Conservation (phyloP, 2,888 invertebrate species). For the Furcula furcula region DNA sequence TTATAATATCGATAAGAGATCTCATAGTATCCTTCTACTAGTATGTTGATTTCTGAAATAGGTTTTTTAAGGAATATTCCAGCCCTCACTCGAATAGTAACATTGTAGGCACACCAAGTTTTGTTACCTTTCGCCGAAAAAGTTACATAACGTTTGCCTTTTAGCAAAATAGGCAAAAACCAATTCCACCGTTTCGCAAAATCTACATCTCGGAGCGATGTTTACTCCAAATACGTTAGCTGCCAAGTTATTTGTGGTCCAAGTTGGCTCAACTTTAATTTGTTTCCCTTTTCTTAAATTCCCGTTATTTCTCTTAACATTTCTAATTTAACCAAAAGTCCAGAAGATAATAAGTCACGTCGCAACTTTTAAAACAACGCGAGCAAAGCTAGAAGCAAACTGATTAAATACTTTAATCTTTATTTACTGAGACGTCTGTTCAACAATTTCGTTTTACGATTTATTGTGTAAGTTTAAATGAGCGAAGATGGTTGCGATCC, state of each 20-base stretch:
- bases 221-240: background rate
- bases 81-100: too few relatives aligned
- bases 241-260: slow-evolving; percentile 3
- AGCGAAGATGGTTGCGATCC: background rate
- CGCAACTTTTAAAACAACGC: slow-evolving; percentile 65
- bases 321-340: slow-evolving; percentile 43
- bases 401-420: slow-evolving; percentile 78
- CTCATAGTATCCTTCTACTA: too few relatives aligned
- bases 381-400: slow-evolving; percentile 48
- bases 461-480: slow-evolving; percentile 56
- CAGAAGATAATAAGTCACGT: slow-evolving; percentile 69
- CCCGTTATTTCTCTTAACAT: slow-evolving; percentile 23
- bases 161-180: background rate
- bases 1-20: too few relatives aligned
- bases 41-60: too few relatives aligned
- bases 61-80: too few relatives aligned
- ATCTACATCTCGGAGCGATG: background rate
- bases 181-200: background rate
- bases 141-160: too few relatives aligned
- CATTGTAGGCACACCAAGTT: too few relatives aligned
- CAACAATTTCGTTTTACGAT: slow-evolving; percentile 64
- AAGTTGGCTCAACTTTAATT: slow-evolving; percentile 24
- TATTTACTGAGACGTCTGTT: slow-evolving; percentile 70
- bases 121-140: too few relatives aligned
- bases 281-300: slow-evolving; percentile 25